Percentiles rank a stretch among this genome's conserved stretches.
These are phyloP conservation scores for Patella pellucida DNA, from an alignment of 2,888 invertebrate genomes.

Conservation along the genomic window DNA sequence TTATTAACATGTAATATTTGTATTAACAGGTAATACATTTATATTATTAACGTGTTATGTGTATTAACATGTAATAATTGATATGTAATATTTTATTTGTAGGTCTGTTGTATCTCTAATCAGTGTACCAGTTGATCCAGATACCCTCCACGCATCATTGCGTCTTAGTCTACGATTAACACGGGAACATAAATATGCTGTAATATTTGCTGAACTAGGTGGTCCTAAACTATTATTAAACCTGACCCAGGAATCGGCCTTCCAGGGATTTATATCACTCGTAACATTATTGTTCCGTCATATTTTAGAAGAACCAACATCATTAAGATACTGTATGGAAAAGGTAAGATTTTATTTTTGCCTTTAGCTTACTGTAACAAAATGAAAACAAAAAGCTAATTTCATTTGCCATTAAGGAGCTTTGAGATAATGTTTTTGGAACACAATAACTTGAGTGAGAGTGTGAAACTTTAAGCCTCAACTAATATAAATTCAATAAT, in stretches of 20 bases:
- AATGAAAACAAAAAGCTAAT: too few relatives aligned
- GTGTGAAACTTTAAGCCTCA: too few relatives aligned
- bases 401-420: too few relatives aligned
- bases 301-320: constrained; percentile 82
- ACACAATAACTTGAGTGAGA: too few relatives aligned
- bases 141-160: constrained; percentile 83
- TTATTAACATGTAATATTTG: constrained; percentile 6
- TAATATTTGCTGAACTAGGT: constrained; percentile 81
- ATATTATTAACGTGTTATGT: constrained; percentile 4
- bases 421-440: too few relatives aligned
- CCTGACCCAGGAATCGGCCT: constrained; percentile 80
- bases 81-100: constrained; percentile 28
- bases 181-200: constrained; percentile 80
- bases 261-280: constrained; percentile 82
- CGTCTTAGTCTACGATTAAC: constrained; percentile 83
- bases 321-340: constrained; percentile 83
- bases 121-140: constrained; percentile 80
- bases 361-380: too few relatives aligned
- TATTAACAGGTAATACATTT: constrained; percentile 2
- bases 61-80: not conserved
- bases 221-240: constrained; percentile 81
- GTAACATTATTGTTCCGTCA: constrained; percentile 85
- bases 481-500: too few relatives aligned
- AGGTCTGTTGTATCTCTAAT: constrained; percentile 80
- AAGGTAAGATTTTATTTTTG: constrained; percentile 72